Base-by-base conservation (phyloP, 1,140 invertebrate genomes). In the Bombyx mori region DNA sequence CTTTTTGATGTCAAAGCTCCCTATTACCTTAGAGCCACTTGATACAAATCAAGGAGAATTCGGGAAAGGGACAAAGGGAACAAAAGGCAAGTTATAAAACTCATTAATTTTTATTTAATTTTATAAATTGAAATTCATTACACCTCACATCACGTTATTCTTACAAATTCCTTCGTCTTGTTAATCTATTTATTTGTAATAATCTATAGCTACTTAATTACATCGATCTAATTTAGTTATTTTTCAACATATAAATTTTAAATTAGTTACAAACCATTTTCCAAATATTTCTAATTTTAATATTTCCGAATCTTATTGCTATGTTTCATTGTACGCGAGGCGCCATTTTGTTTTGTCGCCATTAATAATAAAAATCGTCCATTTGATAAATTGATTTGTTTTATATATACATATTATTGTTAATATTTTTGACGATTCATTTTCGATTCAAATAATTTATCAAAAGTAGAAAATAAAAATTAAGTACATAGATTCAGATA, bases 91-190 rank as follows among this genome's bases (percentile, higher is more conserved):
- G 1, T 45, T 57, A 56, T 83, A 84, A 84, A 86, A 86, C 82
- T 86, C 82, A 73, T 86, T 82, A 86, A 82, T 86, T 84, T 84
- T 86, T 83, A 86, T 82, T 35, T 84, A 79, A 78, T 82, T 84
- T 85, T 83, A 84, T 86, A 86, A 86, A 86, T 86, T 69, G 79
- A 84, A 86, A 84, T 80, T 86, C 81, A 86, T 81, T 86, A 84
- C 83, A 86, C 73, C 77, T 77, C 71, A 69, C 75, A 73, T 74
- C 73, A 71, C 70, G 64, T 74, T 79, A 86, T 84, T 82, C 71
- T 84, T 86, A 86, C 83, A 86, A 86, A 86, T 86, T 82, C 81
- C 79, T 82, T 85, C 66, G 67, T 79, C 49, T 80, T 35, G 26
- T 35, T 35, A 81, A 69, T 77, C 71, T 77, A 78, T 73, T 35